A percentile compares a stretch with the other conserved stretches of the same genome.
phyloP scores from a whole-genome alignment of 2,113 vertebrate genomes.

The Ia io region DNA sequence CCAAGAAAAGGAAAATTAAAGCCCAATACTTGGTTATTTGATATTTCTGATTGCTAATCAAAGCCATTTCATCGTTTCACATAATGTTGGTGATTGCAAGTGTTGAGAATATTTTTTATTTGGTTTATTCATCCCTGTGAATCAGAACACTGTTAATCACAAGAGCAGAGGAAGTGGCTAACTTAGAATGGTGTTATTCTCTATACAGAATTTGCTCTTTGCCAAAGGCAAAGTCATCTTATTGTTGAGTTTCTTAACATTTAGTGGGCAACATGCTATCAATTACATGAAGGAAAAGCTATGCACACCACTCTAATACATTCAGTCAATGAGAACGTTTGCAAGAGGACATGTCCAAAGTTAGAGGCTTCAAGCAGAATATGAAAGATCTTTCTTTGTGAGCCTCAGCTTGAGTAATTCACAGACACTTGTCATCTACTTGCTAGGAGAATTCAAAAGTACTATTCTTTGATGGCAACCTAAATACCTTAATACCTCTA shows the following conservation, averaged over 20 bases:
- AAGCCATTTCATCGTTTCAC: background rate
- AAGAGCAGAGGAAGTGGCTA: background rate
- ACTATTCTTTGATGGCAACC: background rate
- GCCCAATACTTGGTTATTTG: background rate
- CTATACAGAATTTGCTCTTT: constrained; percentile 35
- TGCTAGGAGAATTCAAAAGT: background rate
- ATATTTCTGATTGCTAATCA: constrained; percentile 32
- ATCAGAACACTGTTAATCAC: constrained; percentile 32
- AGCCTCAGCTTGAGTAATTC: background rate
- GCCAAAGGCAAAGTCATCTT: constrained; percentile 23
- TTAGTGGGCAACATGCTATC: background rate
- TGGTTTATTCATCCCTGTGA: background rate
- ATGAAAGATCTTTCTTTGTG: background rate
- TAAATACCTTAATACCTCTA: background rate
- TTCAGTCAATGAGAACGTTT: background rate
- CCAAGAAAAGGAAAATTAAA: background rate
- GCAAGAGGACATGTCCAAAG: background rate
- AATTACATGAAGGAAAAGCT: constrained; percentile 16
- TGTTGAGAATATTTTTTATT: background rate
- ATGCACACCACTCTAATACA: background rate
- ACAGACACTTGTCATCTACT: background rate
- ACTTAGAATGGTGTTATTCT: background rate
- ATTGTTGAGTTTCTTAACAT: constrained; percentile 42
- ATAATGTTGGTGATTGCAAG: background rate
- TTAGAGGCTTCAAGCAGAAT: background rate